phyloP scores from a whole-genome alignment of 2,113 vertebrate species.

The Paramormyrops kingsleyae region DNA sequence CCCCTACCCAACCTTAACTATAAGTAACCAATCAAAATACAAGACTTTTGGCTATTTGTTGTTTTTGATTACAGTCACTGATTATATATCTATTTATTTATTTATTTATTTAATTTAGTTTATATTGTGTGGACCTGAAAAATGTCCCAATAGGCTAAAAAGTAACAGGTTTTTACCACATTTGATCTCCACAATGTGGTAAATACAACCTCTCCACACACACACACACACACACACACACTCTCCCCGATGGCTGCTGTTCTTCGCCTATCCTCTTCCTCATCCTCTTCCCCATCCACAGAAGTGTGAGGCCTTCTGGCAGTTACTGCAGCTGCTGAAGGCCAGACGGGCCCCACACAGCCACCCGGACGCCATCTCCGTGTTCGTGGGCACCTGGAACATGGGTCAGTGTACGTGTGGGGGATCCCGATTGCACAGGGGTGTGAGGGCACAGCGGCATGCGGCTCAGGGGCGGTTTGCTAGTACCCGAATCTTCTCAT shows the following conservation, averaged over 20 bases:
- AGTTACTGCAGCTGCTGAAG: conserved; percentile 77
- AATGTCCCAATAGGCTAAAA: neutral
- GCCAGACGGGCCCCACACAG: conserved; percentile 60
- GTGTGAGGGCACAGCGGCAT: neutral
- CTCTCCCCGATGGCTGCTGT: neutral
- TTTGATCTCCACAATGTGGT: neutral
- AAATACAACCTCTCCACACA: neutral
- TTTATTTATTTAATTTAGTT: neutral
- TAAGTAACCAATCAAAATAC: too few species aligned
- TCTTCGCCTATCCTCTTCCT: neutral
- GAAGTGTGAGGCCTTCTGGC: conserved; percentile 78
- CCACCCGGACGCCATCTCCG: conserved; percentile 71
- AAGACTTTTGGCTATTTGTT: too few species aligned
- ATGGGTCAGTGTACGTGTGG: conserved; percentile 65
- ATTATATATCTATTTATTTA: neutral
- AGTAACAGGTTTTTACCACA: neutral
- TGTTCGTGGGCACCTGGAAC: conserved; percentile 81
- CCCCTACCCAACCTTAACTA: too few species aligned
- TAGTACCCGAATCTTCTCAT: neutral
- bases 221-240: neutral
- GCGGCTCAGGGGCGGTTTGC: neutral
- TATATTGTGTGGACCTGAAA: neutral
- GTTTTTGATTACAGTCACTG: too few species aligned
- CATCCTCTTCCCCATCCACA: conserved; percentile 33
- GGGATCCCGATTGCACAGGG: neutral